Base-by-base conservation (phyloP, 2,888 invertebrate species). In the Pollenia labialis region DNA sequence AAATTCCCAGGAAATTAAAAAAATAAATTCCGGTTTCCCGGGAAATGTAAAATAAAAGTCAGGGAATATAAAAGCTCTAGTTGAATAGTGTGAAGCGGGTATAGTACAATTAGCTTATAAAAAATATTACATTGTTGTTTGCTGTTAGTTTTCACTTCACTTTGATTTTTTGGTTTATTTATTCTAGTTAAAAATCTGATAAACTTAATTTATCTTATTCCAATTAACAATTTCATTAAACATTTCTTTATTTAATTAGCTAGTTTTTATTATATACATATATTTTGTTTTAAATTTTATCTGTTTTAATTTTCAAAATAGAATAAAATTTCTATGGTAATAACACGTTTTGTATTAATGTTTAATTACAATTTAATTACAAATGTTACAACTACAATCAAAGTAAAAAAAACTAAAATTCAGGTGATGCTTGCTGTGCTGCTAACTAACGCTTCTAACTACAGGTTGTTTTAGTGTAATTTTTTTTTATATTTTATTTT, bases 351-450 rank as follows among this genome's bases (percentile, higher is more conserved):
- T 77, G 68, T 84, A 84, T 81, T 87, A 87, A 87, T 56, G 71
- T 87, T 87, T 87, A 87, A 87, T 87, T 87, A 84, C 81, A 77
- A 77, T 87, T 87, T 84, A 87, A 87, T 87, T 87, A 81, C 84
- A 87, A 87, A 77, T 81, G 68, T 87, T 77, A 68, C 56, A 74
- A 77, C 81, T 44, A 50, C 46, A 82, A 74, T 66, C 69, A 74
- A 68, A 80, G 44, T 54, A 44, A 52, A 75, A 69, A 56, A 54
- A 77, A 77, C 75, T 60, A 64, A 18, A 68, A 76, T 74, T 64
- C 84, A 87, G 87, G 84, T 77, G 68, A 42, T 80, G 79, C 32
- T 64, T 80, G 79, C 32, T 64, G 48, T 76, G 16, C 54, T 54
- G 48, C 66, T 40, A 77, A 62, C 32, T 18, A 77, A 66, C 54